Evolutionary conservation across 2,888 invertebrate species (phyloP).

Genomic region (Heliconius cydno): DNA sequence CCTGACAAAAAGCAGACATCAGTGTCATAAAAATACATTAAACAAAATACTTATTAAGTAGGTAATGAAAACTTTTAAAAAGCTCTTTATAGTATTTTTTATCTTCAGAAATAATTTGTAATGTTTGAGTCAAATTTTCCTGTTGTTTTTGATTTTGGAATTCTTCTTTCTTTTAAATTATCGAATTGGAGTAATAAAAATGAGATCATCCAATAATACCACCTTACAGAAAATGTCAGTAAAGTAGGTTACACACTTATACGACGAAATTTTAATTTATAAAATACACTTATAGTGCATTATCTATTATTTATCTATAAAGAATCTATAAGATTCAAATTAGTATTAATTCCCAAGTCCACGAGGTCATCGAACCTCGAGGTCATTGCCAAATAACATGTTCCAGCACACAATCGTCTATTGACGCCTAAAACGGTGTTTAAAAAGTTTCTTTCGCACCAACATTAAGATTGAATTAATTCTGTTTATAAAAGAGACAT

Average conservation of each 20-base stretch:
- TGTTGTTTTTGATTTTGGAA: too few species aligned
- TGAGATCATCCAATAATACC: neutral
- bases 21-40: too few species aligned
- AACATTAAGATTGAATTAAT: slow-evolving; percentile 35
- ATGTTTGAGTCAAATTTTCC: too few species aligned
- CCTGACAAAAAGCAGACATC: too few species aligned
- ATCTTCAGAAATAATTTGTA: too few species aligned
- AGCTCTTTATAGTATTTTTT: too few species aligned
- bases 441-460: slow-evolving; percentile 43
- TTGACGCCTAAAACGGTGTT: slow-evolving; percentile 67
- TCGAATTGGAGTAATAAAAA: too few species aligned
- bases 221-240: neutral
- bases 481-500: slow-evolving; percentile 38
- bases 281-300: slow-evolving; percentile 15
- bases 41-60: too few species aligned
- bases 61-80: too few species aligned
- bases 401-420: slow-evolving; percentile 65
- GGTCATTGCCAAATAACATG: slow-evolving; percentile 81
- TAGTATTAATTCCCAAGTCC: slow-evolving; percentile 44
- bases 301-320: slow-evolving; percentile 34
- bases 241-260: neutral
- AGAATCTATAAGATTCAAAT: slow-evolving; percentile 47
- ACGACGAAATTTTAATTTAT: neutral
- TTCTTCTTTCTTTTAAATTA: too few species aligned
- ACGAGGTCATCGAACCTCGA: slow-evolving; percentile 70